Evolutionary conservation across 2,888 invertebrate species (phyloP).

Genomic region (Linnaemya vulpina): DNA sequence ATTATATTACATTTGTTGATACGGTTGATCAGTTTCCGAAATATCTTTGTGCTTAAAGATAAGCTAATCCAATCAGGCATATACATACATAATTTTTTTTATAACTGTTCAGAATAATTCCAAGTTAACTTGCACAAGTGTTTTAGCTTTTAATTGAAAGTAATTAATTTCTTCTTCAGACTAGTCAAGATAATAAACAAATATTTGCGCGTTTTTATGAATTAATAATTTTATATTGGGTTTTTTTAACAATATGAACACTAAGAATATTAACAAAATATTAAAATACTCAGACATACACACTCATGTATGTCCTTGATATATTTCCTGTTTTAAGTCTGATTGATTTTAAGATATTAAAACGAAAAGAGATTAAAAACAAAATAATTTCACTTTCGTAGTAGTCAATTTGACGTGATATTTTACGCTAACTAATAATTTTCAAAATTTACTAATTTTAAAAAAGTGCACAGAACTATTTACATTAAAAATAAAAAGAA

Average conservation of each 20-base stretch:
- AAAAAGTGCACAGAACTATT: no score
- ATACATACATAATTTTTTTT: neutral
- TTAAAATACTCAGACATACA: no score
- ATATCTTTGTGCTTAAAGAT: conserved; percentile 13
- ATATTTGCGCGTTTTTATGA: neutral
- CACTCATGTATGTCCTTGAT: no score
- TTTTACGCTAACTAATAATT: no score
- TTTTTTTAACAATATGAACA: neutral
- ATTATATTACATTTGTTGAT: no score
- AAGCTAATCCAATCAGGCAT: conserved; percentile 22
- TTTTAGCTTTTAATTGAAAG: neutral
- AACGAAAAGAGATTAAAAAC: no score
- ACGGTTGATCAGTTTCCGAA: conserved; percentile 4
- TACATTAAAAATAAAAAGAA: no score
- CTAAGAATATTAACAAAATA: neutral
- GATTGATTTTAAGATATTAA: no score
- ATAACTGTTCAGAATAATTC: neutral
- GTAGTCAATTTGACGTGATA: no score
- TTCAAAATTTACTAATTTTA: no score
- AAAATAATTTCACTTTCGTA: no score
- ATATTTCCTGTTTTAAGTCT: no score
- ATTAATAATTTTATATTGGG: neutral
- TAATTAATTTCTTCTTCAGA: neutral
- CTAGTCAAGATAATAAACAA: neutral
- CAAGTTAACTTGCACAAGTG: neutral